These are phyloP conservation scores for Zelleria hepariella DNA, from an alignment of 2,888 invertebrate genomes.

Conservation along the genomic window DNA sequence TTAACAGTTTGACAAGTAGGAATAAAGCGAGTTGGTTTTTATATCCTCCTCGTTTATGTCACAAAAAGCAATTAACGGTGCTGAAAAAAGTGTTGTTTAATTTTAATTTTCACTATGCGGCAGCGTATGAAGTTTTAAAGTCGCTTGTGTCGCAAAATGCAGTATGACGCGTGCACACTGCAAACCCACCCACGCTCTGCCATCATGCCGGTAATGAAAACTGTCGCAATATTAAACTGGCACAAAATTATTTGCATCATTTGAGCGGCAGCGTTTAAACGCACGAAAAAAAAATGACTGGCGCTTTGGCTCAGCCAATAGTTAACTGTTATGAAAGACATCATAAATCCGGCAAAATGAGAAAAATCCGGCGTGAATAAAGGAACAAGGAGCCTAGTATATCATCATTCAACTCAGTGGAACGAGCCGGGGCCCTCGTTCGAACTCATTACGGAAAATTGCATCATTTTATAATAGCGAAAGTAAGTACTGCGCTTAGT, in stretches of 20 bases:
- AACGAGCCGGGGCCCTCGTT: not conserved
- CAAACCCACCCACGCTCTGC: not conserved
- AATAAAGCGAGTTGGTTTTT: too few relatives aligned
- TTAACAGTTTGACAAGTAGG: too few relatives aligned
- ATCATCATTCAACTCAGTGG: not conserved
- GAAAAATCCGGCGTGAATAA: not conserved
- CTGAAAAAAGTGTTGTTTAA: not conserved
- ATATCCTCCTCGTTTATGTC: not conserved
- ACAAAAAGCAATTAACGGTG: not conserved
- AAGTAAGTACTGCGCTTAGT: conserved; percentile 60
- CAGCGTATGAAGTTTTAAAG: too few relatives aligned
- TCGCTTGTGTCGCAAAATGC: not conserved
- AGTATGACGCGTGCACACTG: too few relatives aligned
- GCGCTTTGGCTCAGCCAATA: not conserved
- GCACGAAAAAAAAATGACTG: not conserved
- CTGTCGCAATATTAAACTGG: not conserved
- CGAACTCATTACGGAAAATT: conserved; percentile 54
- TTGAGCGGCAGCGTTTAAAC: too few relatives aligned
- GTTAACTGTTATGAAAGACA: not conserved
- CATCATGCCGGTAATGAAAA: not conserved
- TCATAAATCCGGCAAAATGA: not conserved
- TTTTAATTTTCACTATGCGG: not conserved
- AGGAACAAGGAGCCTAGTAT: not conserved
- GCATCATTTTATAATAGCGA: conserved; percentile 61
- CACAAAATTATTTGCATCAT: not conserved